These are phyloP conservation scores for Trachelipus rathkii DNA, from an alignment of 1,140 invertebrate species.

Conservation along the genomic window DNA sequence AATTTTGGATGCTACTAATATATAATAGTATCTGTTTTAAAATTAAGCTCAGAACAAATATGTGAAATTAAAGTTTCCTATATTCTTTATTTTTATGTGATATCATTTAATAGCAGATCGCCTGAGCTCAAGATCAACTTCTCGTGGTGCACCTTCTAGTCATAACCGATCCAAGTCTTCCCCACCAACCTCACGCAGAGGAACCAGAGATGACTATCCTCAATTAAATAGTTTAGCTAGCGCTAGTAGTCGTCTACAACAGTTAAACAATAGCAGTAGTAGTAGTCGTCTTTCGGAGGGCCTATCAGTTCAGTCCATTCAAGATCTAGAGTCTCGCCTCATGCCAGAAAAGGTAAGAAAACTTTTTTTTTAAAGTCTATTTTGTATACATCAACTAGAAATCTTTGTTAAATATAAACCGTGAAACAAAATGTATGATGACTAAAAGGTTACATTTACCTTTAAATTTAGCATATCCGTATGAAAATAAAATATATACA, in stretches of 20 bases:
- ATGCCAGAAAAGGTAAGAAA: conserved; percentile 30
- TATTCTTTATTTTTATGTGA: no score
- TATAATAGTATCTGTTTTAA: no score
- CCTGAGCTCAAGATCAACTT: conserved; percentile 51
- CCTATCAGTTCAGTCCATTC: conserved; percentile 29
- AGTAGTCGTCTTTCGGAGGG: conserved; percentile 26
- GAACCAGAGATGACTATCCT: conserved; percentile 57
- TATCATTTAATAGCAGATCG: conserved; percentile 25
- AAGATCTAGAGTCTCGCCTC: conserved; percentile 23
- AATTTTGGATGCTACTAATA: no score
- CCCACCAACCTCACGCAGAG: conserved; percentile 61
- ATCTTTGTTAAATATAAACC: no score
- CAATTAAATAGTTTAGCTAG: not conserved
- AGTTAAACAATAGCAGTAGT: not conserved
- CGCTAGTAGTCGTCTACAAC: no score
- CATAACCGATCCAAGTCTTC: conserved; percentile 58
- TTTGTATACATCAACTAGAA: no score
- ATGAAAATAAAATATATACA: no score
- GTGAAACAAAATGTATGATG: no score
- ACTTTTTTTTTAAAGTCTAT: not conserved
- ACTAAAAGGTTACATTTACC: no score
- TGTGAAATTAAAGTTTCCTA: no score
- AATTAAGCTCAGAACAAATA: no score
- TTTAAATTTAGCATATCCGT: no score
- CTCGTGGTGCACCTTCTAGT: conserved; percentile 28